phyloP scores from a whole-genome alignment of 2,888 invertebrate genomes.

The Amorpha juglandis region DNA sequence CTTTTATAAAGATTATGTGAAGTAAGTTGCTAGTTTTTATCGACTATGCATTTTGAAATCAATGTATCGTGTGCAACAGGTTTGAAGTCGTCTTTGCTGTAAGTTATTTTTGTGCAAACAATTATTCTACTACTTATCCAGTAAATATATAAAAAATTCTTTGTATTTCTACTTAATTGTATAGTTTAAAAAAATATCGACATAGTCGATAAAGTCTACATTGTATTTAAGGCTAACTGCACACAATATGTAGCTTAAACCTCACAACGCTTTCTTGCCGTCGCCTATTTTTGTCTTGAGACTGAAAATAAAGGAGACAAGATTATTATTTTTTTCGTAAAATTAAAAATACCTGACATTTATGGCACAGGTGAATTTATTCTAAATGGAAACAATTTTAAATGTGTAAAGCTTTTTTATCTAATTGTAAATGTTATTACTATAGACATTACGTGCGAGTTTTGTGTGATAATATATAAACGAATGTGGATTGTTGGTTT shows the following conservation, averaged over 20 bases:
- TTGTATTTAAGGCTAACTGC: background rate
- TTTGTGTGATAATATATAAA: slow-evolving; percentile 15
- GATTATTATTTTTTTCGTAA: background rate
- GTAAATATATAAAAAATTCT: background rate
- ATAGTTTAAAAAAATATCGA: background rate
- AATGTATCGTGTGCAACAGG: background rate
- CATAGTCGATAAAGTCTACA: background rate
- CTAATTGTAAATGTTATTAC: slow-evolving; percentile 16
- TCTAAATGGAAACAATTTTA: slow-evolving; percentile 21
- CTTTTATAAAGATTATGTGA: slow-evolving; percentile 46
- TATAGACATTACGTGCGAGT: slow-evolving; percentile 18
- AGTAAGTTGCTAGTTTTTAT: slow-evolving; percentile 33
- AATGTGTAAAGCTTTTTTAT: slow-evolving; percentile 25
- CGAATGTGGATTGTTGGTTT: slow-evolving; percentile 30
- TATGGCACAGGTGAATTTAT: slow-evolving; percentile 10
- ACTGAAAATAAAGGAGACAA: slow-evolving; percentile 34
- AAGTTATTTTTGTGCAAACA: background rate
- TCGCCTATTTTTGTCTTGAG: slow-evolving; percentile 32
- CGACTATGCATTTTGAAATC: background rate
- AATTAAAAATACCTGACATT: slow-evolving; percentile 10
- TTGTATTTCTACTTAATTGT: background rate
- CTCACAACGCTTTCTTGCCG: slow-evolving; percentile 39
- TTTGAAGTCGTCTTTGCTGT: background rate
- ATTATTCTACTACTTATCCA: background rate
- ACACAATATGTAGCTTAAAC: background rate